Evolutionary conservation across 2,113 vertebrate genomes (phyloP), one percentile per base, ranked within the genome.

Genomic region (Chascanopsetta lugubris): DNA sequence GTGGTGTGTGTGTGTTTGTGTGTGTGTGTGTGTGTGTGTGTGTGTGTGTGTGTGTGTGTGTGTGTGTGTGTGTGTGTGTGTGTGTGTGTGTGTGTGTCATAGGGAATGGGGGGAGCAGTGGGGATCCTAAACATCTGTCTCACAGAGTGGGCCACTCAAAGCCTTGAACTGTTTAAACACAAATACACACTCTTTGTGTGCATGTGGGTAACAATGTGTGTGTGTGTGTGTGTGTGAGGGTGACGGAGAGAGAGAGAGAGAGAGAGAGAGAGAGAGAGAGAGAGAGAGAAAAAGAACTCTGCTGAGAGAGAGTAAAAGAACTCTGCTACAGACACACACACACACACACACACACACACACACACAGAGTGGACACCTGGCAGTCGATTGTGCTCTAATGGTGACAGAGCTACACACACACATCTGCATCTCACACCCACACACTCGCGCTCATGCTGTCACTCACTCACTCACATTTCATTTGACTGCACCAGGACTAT

Each of bases 41-140:
- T 77, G 40, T 36, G 34, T 36, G 6, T 36, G 34, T 36, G 6
- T 68, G 67, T 26, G 21, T 58, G 34, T 61, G 69, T 58, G 61
- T 55, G 20, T 60, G 27, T 47, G 17, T 46, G 20, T 43, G 30
- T 38, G 21, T 1, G 42, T 53, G 54, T 75, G 63, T 75, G 63
- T 69, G 17, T 64, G 42, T 50, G 59, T 50, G 53, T 30, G 34
- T 64, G 27, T 64, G 69, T 49, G 67, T 42, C 60, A 79, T 57
- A 53, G 51, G 18, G 59, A 42, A n/a, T 5, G 6, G 55, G 40
- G 17, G 42, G 2, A 61, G 62, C 71, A 72, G 50, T 22, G 10
- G 70, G 68, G 69, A 85, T 60, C 57, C 62, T 15, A 40, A 85
- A 84, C 85, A 87, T 87, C 79, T 87, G 83, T 69, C 72, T 61